Evolutionary conservation across 2,113 vertebrate species (phyloP).

Genomic region (Dipodomys ordii): DNA sequence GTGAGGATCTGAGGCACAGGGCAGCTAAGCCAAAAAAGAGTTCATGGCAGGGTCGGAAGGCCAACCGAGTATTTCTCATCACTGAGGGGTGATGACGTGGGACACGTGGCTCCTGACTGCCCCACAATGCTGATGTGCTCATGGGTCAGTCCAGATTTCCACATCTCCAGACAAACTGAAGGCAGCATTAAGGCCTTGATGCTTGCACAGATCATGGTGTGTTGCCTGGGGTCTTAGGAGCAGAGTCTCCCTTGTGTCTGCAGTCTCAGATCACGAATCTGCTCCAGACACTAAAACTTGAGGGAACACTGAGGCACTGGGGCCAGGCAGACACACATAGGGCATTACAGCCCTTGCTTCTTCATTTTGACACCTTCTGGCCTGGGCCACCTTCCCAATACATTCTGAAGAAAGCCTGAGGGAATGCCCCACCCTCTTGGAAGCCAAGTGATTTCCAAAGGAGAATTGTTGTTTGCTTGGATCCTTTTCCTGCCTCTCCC

Average conservation of each 20-base stretch:
- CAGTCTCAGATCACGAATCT: conserved; percentile 25
- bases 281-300: conserved; percentile 35
- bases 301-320: too few species aligned
- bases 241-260: conserved; percentile 31
- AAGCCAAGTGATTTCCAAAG: not conserved
- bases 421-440: conserved; percentile 5
- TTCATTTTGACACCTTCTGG: conserved; percentile 68
- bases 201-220: not conserved
- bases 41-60: not conserved
- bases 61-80: not conserved
- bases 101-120: not conserved
- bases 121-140: not conserved
- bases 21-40: not conserved
- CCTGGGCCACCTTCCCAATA: conserved; percentile 41
- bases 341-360: not conserved
- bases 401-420: conserved; percentile 58
- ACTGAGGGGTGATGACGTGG: not conserved
- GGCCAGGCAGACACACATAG: too few species aligned
- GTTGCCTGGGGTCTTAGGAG: not conserved
- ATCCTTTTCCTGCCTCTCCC: not conserved
- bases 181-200: not conserved
- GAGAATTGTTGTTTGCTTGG: conserved; percentile 24
- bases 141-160: not conserved
- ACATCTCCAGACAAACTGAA: not conserved
- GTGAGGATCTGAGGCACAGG: not conserved